Percentiles rank a stretch among this genome's conserved stretches.
These are phyloP conservation scores for Malthinus flaveolus DNA, from an alignment of 2,888 invertebrate genomes.

Conservation along the genomic window DNA sequence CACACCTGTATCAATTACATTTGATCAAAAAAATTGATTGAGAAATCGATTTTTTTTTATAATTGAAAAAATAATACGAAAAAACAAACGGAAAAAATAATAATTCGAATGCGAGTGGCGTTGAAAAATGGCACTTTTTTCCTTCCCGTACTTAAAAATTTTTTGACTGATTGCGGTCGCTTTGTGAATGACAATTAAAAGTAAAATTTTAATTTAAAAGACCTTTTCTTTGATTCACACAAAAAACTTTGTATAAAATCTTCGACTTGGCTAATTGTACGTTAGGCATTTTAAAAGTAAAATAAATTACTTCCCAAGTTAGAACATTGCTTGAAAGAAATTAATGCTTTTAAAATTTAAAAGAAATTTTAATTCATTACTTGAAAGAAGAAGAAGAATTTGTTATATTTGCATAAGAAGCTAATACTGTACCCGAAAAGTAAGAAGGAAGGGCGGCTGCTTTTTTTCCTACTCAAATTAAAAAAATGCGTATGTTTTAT, in stretches of 20 bases:
- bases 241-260: slow-evolving; percentile 20
- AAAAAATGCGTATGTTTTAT: slow-evolving; percentile 30
- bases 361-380: slow-evolving; percentile 29
- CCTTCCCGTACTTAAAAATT: slow-evolving; percentile 34
- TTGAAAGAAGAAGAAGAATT: slow-evolving; percentile 9
- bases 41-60: slow-evolving; percentile 15
- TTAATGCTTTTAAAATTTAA: slow-evolving; percentile 25
- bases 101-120: slow-evolving; percentile 37
- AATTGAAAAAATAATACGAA: no score
- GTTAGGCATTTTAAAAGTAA: slow-evolving; percentile 26
- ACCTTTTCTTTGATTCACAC: slow-evolving; percentile 30
- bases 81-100: not conserved
- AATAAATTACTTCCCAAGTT: slow-evolving; percentile 23
- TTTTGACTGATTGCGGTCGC: slow-evolving; percentile 41
- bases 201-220: slow-evolving; percentile 34
- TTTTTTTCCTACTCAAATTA: slow-evolving; percentile 25
- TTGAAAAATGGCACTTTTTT: slow-evolving; percentile 41
- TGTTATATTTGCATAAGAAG: slow-evolving; percentile 23
- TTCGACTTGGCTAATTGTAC: slow-evolving; percentile 27
- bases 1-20: slow-evolving; percentile 27
- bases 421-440: slow-evolving; percentile 10
- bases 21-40: slow-evolving; percentile 8
- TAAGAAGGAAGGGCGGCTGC: slow-evolving; percentile 5
- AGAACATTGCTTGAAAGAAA: slow-evolving; percentile 13
- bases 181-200: slow-evolving; percentile 45